Evolutionary conservation across 2,888 invertebrate species (phyloP), one percentile per base, ranked within the genome.

Genomic region (Tenthredo notha): DNA sequence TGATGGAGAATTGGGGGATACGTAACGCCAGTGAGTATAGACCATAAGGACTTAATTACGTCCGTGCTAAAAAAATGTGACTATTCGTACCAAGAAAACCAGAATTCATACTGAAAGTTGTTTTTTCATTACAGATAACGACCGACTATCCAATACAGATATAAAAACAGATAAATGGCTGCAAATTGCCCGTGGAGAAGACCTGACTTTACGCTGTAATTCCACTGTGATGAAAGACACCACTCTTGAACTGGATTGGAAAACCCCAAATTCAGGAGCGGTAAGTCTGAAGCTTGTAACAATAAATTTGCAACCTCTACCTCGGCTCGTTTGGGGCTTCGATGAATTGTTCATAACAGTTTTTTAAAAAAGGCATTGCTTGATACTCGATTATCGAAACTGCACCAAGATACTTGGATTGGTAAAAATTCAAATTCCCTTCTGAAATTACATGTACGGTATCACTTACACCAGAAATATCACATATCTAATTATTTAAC

Each of bases 181-280:
- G 0, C 89, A 92, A 40, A 89, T 92, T 0, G 90, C 89, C 6
- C 88, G 88, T 18, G 93, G 92, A 1, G 88, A 91, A 84, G 89
- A 87, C 29, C 86, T 93, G n/a, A 85, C 85, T 10, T 89, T 91
- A 1, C 91, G 91, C 88, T 0, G 47, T 74, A 0, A 87, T 87
- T 54, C 85, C 89, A 29, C 80, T 58, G 40, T 91, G 88, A 21
- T 82, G 85, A 37, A 86, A 92, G 33, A 21, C 21, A 2, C 18
- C 21, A 21, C 9, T 40, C n/a, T 9, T n/a, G 4, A 0, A 12
- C 10, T 74, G 43, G 2, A 3, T 9, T 92, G 92, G 92, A 88
- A 7, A 0, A 88, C 88, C 21, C 91, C 90, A 9, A 21, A n/a
- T 43, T 21, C 10, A 1, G 6, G 9, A 10, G 7, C 72, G 21